Evolutionary conservation across 2,113 vertebrate genomes (phyloP), one percentile per base, ranked within the genome.

Genomic region (Lepidiolamprologus cunningtoni): DNA sequence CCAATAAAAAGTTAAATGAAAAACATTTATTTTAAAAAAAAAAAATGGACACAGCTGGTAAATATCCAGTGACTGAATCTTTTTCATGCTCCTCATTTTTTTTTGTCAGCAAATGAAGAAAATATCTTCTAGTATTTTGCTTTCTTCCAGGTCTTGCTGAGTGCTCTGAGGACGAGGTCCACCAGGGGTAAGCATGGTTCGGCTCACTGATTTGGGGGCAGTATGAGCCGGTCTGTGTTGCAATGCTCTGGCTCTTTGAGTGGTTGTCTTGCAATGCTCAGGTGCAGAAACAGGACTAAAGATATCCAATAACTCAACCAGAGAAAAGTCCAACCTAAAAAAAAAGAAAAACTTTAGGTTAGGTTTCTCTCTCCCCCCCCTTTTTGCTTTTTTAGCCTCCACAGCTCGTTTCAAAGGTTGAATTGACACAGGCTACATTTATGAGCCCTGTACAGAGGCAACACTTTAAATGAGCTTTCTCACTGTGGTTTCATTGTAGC

Each of bases 71-170:
- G 54, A 81, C 28, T 78, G 35, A 16, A 28, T 66, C 13, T 4
- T 47, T 33, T 42, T 33, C 8, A 5, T 68, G 13, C 1, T 10
- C 4, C 5, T 53, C 45, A 35, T 63, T 33, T 82, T 42, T 42
- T 42, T 23, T 55, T 0, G 79, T 95, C 90, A 96, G 96, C 96
- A 98, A 94, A 99, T 98, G 91, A 99, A 99, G 96, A 99, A 99
- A 85, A 99, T 98, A 45, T 99, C 98, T 91, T 99, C 97, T 1
- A 99, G 96, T 52, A 99, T 98, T 52, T 92, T 96, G 82, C 96
- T 97, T 95, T 99, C 99, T 82, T 99, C 97, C 55, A 97, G 91
- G 35, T 94, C 95, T 58, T 86, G 96, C 10, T 40, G 95, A 79
- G 80, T 91, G 80, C 80, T 89, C 91, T 91, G 95, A 9, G 68